A percentile compares a stretch with the other conserved stretches of the same genome.
These are phyloP conservation scores for Aspidiotus rigidus DNA, from an alignment of 2,888 invertebrate species.

Conservation along the genomic window DNA sequence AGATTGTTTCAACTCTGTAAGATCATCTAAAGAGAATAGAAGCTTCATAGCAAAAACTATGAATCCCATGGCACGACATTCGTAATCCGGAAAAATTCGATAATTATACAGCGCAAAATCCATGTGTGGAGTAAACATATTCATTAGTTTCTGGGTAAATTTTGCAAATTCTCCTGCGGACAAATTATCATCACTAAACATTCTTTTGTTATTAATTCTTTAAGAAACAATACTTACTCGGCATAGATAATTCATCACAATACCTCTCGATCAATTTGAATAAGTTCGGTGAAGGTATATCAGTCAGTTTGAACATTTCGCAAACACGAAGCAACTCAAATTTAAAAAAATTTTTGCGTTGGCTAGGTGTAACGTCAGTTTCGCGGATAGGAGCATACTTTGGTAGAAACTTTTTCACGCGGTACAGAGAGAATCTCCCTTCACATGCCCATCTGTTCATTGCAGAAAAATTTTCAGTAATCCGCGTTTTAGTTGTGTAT, in stretches of 20 bases:
- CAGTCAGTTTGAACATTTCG: constrained; percentile 35
- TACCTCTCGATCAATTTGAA: constrained; percentile 42
- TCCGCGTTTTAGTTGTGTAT: too few species aligned
- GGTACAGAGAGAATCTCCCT: too few species aligned
- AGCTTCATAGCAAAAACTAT: constrained; percentile 62
- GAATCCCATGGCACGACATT: constrained; percentile 59
- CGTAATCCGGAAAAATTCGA: constrained; percentile 52
- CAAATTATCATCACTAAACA: too few species aligned
- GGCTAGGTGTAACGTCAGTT: too few species aligned
- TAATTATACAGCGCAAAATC: constrained; percentile 36
- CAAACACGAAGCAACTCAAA: too few species aligned
- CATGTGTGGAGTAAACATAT: constrained; percentile 41
- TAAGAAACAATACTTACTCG: constrained; percentile 41
- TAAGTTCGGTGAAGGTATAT: constrained; percentile 42
- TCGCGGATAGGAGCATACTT: too few species aligned
- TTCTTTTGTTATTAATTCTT: not conserved
- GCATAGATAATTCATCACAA: constrained; percentile 44
- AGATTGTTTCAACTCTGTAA: constrained; percentile 58
- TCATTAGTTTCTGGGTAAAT: constrained; percentile 42
- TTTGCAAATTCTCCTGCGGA: constrained; percentile 41
- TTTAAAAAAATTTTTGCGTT: too few species aligned
- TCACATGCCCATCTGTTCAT: too few species aligned
- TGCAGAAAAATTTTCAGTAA: too few species aligned
- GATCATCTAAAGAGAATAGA: constrained; percentile 60
- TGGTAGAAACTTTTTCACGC: too few species aligned